A percentile compares a stretch with the other conserved stretches of the same genome.
phyloP scores from a whole-genome alignment of 2,113 vertebrate species.

The Hydropotes inermis region DNA sequence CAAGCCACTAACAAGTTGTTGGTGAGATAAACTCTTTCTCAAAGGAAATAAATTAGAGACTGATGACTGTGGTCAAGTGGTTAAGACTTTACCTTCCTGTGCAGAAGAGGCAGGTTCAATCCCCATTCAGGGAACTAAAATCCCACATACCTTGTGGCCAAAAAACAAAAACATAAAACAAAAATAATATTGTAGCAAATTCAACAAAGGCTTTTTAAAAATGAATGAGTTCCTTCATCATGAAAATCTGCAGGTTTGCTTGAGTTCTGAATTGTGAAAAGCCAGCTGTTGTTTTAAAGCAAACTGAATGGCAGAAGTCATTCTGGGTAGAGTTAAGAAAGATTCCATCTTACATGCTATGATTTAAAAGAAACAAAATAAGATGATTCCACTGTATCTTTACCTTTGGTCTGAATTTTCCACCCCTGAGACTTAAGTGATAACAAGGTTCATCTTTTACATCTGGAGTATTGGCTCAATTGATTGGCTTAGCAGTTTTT shows the following conservation, averaged over 20 bases:
- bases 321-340: background rate
- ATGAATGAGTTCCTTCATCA: background rate
- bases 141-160: background rate
- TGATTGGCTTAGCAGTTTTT: background rate
- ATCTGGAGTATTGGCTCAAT: background rate
- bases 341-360: background rate
- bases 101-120: background rate
- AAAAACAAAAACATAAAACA: background rate
- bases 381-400: background rate
- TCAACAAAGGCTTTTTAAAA: background rate
- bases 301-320: background rate
- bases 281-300: background rate
- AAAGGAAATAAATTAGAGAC: slow-evolving; percentile 74
- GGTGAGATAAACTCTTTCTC: slow-evolving; percentile 74
- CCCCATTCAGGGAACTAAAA: background rate
- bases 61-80: background rate
- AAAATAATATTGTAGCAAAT: background rate
- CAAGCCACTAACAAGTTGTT: slow-evolving; percentile 69
- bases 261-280: background rate
- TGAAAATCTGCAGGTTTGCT: background rate
- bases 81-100: background rate
- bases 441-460: background rate
- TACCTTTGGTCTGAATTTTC: background rate
- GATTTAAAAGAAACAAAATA: background rate
- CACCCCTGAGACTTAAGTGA: background rate